Evolutionary conservation across 2,888 invertebrate genomes (phyloP), one percentile per base, ranked within the genome.

Genomic region (Folsomia manolachei): DNA sequence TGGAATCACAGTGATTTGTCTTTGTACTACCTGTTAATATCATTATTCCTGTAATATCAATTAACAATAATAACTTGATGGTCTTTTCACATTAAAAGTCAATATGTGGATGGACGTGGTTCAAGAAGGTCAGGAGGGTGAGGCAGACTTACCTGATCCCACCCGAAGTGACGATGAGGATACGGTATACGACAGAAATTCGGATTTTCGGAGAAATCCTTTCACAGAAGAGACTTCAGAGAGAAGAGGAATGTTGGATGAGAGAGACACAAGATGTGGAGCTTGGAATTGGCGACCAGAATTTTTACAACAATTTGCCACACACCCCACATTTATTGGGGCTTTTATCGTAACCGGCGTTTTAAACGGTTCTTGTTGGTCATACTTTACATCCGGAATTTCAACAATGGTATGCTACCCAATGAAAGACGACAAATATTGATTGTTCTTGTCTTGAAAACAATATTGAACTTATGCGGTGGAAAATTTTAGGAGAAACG

Each of bases 241-340:
- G 24, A 19, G 27, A 11, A 25, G 62, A 27, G 53, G 65, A 11
- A 70, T 75, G 69, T 25, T 76, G 23, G 68, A 74, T 4, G 76
- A 73, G 27, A 7, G n/a, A 21, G 76, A 76, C 39, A 74, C 72
- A n/a, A 56, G 74, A 7, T 89, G 89, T 80, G 89, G 89, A 62
- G 81, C 88, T 67, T 80, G 82, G 74, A 84, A 84, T 76, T 85
- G 85, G 78, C 86, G 87, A 82, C 89, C 89, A 25, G 82, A 83
- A 78, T 89, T 88, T 87, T 83, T 89, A 77, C 87, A 87, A 81
- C 83, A 84, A 77, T 86, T 86, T 78, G 88, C 89, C 66, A 89
- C 86, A 18, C 85, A 87, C 63, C 87, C 85, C 80, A 83, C 83
- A 72, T 89, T 89, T 82, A 86, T 89, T 81, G 83, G 85, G 2